These are phyloP conservation scores for Boleophthalmus pectinirostris DNA, from an alignment of 2,113 vertebrate species.

Conservation along the genomic window DNA sequence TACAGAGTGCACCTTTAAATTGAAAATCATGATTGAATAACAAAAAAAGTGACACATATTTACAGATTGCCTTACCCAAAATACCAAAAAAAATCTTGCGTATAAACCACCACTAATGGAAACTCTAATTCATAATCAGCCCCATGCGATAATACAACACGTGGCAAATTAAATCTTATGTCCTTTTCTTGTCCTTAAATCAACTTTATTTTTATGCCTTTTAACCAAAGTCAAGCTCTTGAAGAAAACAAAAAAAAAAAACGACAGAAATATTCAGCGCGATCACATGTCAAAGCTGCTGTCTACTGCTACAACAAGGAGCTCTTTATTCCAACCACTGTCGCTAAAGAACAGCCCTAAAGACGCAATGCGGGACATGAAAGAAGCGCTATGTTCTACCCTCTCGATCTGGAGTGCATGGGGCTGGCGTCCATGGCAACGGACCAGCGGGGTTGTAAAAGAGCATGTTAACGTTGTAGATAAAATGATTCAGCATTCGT, in stretches of 20 bases:
- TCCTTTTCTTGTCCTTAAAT: not conserved
- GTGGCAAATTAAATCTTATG: slow-evolving; percentile 7
- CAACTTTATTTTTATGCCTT: slow-evolving; percentile 7
- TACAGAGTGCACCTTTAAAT: too few species aligned
- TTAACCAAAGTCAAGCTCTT: slow-evolving; percentile 10
- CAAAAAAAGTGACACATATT: too few species aligned
- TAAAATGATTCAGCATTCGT: not conserved
- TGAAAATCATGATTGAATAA: too few species aligned
- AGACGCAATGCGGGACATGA: slow-evolving; percentile 12
- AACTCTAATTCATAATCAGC: not conserved
- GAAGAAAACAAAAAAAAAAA: slow-evolving; percentile 2
- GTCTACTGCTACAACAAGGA: slow-evolving; percentile 39
- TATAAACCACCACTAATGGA: not conserved
- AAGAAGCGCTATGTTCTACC: slow-evolving; percentile 12
- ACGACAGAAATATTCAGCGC: not conserved
- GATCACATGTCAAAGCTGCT: slow-evolving; percentile 46
- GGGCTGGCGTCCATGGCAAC: not conserved
- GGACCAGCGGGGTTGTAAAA: not conserved
- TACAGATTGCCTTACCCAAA: too few species aligned
- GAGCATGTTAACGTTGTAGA: not conserved
- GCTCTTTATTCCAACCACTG: slow-evolving; percentile 38
- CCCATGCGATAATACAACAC: slow-evolving; percentile 2
- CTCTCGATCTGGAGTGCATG: not conserved
- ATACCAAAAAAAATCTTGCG: too few species aligned
- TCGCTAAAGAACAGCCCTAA: not conserved